Evolutionary conservation across 2,888 invertebrate genomes (phyloP), one percentile per base, ranked within the genome.

Genomic region (Athalia rosae): DNA sequence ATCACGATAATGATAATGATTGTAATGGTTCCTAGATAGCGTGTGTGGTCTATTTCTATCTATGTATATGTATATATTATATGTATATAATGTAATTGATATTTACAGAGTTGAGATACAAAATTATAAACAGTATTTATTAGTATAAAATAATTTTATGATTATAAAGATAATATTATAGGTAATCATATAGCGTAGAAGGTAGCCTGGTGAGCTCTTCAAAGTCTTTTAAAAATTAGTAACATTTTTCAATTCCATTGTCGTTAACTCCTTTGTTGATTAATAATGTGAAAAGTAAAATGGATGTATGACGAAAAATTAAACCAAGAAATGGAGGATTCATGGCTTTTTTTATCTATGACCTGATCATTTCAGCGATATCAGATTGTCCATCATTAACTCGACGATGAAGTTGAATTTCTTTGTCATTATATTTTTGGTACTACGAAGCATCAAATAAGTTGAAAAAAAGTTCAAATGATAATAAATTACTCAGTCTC

Each of bases 31-130:
- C 59, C 62, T 73, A 73, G 15, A 67, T 66, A 80, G 77, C 78
- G 74, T 77, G 79, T 69, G 81, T 69, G 77, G 79, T 77, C 79
- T 76, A 41, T 74, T 28, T 11, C 13, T 64, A 11, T 13, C 59
- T 7, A n/a, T 59, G 7, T 43, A 41, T 43, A 41, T 43, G n/a
- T 63, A 11, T 43, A 63, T 53, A 53, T 53, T 53, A 53, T 53
- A 53, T 53, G 74, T 73, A 79, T 64, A 80, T 62, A 78, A 79
- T 73, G 79, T 73, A 28, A 66, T 80, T 5, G 56, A 79, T 88
- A 89, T 89, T 87, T 89, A 89, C 87, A 88, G 84, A 85, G 86
- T 84, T 85, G 86, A 86, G 85, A 86, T 87, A 88, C 84, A 87
- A 88, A 88, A 87, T 88, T 88, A 88, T 88, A 86, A 87, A 88